Evolutionary conservation across 2,888 invertebrate species (phyloP).

Genomic region (Stictocephala bisonia): DNA sequence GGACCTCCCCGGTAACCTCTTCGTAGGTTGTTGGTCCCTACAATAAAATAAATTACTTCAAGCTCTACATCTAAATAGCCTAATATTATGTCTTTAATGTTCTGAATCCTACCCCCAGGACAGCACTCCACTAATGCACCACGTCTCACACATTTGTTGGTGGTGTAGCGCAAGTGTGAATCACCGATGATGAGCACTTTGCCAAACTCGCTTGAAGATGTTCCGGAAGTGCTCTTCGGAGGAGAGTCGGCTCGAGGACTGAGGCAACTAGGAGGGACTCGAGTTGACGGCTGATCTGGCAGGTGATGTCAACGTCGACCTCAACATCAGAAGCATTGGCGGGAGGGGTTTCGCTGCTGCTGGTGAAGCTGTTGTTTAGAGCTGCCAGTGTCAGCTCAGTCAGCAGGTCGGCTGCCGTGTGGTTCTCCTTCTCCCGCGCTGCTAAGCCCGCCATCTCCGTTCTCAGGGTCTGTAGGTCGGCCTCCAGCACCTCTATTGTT

Average conservation of each 20-base stretch:
- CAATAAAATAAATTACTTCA: background rate
- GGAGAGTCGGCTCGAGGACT: too few relatives aligned
- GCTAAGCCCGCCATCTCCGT: background rate
- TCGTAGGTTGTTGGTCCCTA: conserved; percentile 13
- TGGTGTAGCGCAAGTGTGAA: background rate
- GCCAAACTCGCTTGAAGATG: background rate
- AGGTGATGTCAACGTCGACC: too few relatives aligned
- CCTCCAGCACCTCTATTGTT: conserved; percentile 19
- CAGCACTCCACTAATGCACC: conserved; percentile 10
- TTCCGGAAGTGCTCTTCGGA: too few relatives aligned
- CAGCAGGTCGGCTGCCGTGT: background rate
- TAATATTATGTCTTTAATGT: background rate
- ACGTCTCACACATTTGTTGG: background rate
- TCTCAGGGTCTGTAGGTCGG: background rate
- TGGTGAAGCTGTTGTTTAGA: background rate
- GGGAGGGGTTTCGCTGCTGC: too few relatives aligned
- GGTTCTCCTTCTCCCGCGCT: background rate
- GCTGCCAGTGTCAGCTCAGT: background rate
- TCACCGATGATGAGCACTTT: conserved; percentile 11
- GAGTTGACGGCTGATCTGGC: too few relatives aligned
- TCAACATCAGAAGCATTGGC: too few relatives aligned
- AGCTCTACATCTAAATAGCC: background rate
- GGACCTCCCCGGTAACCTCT: conserved; percentile 8
- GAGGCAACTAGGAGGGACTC: too few relatives aligned
- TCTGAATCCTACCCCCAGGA: background rate